These are phyloP conservation scores for Ganaspis sp. DNA, from an alignment of 1,140 invertebrate genomes.

Conservation along the genomic window DNA sequence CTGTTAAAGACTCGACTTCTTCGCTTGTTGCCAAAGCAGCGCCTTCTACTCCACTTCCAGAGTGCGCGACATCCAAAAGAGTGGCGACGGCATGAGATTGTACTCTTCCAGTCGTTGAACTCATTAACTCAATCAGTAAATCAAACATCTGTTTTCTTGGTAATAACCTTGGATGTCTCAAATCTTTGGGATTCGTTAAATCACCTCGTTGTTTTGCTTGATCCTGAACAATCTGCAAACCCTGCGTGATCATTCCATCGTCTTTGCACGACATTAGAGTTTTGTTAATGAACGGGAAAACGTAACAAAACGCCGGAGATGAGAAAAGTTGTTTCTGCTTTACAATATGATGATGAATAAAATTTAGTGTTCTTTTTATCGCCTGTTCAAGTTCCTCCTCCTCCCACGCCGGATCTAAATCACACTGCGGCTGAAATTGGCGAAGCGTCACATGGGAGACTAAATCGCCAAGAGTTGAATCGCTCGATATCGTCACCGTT, in stretches of 20 bases:
- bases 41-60: slow-evolving; percentile 80
- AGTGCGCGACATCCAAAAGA: slow-evolving; percentile 85
- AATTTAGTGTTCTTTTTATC: slow-evolving; percentile 78
- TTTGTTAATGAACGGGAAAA: slow-evolving; percentile 87
- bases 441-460: slow-evolving; percentile 84
- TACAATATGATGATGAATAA: slow-evolving; percentile 78
- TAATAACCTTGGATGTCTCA: slow-evolving; percentile 85
- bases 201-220: slow-evolving; percentile 82
- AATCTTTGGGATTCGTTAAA: slow-evolving; percentile 72
- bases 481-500: slow-evolving; percentile 75
- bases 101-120: slow-evolving; percentile 81
- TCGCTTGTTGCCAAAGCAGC: slow-evolving; percentile 80
- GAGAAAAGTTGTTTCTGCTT: slow-evolving; percentile 76
- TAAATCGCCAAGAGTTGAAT: slow-evolving; percentile 76
- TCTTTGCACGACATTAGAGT: slow-evolving; percentile 79
- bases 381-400: slow-evolving; percentile 82
- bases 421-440: slow-evolving; percentile 86
- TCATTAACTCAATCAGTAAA: slow-evolving; percentile 88
- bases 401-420: slow-evolving; percentile 86
- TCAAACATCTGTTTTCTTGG: slow-evolving; percentile 89
- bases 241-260: slow-evolving; percentile 79
- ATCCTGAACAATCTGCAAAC: slow-evolving; percentile 83
- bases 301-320: slow-evolving; percentile 88
- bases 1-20: slow-evolving; percentile 88
- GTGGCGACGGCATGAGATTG: slow-evolving; percentile 87